Evolutionary conservation across 2,888 invertebrate species (phyloP).

Genomic region (Agrotis ipsilon): DNA sequence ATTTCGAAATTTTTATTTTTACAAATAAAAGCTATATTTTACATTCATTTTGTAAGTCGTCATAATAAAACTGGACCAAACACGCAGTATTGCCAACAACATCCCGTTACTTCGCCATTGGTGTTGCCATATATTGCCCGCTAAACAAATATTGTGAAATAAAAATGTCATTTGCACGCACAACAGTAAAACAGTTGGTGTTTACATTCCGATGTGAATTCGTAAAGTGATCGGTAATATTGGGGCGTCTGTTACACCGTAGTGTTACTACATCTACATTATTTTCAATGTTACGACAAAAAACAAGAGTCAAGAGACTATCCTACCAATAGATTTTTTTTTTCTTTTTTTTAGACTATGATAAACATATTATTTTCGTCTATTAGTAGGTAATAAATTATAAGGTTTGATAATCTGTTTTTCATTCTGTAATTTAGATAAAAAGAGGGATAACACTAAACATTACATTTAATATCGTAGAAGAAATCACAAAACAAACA

Average conservation of each 20-base stretch:
- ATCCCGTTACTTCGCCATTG: conserved; percentile 50
- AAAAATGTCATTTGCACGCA: conserved; percentile 66
- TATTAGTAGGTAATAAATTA: no score
- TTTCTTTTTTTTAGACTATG: no score
- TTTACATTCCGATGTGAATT: conserved; percentile 74
- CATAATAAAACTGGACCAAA: conserved; percentile 30
- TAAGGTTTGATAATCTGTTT: no score
- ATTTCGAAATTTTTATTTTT: not conserved
- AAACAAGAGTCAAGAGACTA: not conserved
- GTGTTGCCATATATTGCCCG: conserved; percentile 49
- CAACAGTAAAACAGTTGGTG: conserved; percentile 62
- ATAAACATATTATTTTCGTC: no score
- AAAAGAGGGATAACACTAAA: no score
- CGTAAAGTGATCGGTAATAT: conserved; percentile 62
- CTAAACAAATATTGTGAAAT: conserved; percentile 66
- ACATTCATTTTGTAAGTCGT: conserved; percentile 11
- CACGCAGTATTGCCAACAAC: conserved; percentile 42
- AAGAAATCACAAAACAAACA: no score
- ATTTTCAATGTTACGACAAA: not conserved
- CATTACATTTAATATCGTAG: no score
- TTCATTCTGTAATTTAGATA: no score
- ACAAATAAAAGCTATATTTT: conserved; percentile 14
- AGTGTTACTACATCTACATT: conserved; percentile 31
- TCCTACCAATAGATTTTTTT: not conserved
- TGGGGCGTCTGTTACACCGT: conserved; percentile 60